Conservation (phyloP, 2,888 invertebrate genomes). For the Anthoptus insignis region DNA sequence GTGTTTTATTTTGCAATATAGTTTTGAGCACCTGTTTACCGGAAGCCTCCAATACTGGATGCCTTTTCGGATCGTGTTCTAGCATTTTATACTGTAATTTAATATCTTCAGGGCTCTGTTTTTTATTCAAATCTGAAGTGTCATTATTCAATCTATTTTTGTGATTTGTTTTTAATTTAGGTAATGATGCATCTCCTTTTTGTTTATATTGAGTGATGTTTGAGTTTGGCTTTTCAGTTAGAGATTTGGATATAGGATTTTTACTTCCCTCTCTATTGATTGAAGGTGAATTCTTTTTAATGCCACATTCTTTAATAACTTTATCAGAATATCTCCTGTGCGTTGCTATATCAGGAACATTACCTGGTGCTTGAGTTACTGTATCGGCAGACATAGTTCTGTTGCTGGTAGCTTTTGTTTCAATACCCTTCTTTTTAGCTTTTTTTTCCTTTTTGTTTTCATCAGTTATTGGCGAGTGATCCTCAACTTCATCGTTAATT, state of each 20-base stretch:
- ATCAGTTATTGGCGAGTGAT: background rate
- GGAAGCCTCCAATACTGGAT: too few relatives aligned
- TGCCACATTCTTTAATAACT: background rate
- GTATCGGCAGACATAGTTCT: background rate
- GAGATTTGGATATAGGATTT: background rate
- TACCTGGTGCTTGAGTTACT: background rate
- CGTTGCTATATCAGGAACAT: background rate
- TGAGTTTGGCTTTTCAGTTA: background rate
- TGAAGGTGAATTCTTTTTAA: background rate
- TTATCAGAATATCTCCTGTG: background rate
- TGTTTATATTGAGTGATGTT: background rate
- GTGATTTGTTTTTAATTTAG: background rate
- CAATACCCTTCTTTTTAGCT: slow-evolving; percentile 15
- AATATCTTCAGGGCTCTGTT: background rate
- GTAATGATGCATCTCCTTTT: background rate
- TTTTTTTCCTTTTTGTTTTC: slow-evolving; percentile 14
- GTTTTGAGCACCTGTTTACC: too few relatives aligned
- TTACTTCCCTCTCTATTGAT: background rate
- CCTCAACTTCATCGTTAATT: slow-evolving; percentile 26
- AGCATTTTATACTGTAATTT: slow-evolving; percentile 3
- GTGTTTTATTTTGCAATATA: too few relatives aligned
- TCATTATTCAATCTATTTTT: background rate
- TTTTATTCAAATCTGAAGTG: background rate
- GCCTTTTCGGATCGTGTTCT: too few relatives aligned
- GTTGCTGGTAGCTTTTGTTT: slow-evolving; percentile 4